Evolutionary conservation across 2,888 invertebrate genomes (phyloP), one percentile per base, ranked within the genome.

Genomic region (Seladonia tumulorum): DNA sequence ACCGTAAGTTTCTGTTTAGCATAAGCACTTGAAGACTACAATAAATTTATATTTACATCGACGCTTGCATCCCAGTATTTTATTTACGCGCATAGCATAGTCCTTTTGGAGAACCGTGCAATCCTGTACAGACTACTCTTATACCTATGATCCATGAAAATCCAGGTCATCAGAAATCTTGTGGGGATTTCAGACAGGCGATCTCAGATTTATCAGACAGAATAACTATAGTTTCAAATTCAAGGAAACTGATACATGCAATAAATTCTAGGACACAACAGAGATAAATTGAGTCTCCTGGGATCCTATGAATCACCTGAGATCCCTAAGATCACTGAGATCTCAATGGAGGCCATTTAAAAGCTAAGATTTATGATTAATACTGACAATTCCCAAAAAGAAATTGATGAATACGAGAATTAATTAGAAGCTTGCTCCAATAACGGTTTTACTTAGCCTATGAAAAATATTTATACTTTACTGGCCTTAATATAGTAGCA

Each of bases 21-120:
- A 90, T 87, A 86, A 89, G 83, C 85, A 88, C 83, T 86, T 84
- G n/a, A 85, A 88, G 82, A 92, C 91, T 92, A 90, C 90, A 93
- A 93, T 93, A 93, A 93, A 93, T 93, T 93, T 93, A 82, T 93
- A 93, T 92, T 85, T 87, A 91, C 92, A 86, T 76, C 75, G 68
- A 85, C 12, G 47, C 10, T 68, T 18, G 22, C 5, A 10, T 39
- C 42, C n/a, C 22, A n/a, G 42, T 42, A 42, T 68, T 68, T 68
- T 68, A 68, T 42, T 68, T n/a, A 0, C 42, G 4, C 22, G 4
- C 8, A 8, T 10, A 18, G 10, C 18, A 60, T 14, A 14, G 14
- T 25, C 3, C 5, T 25, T 14, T 25, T 60, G 25, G 25, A 25
- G 60, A 60, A 14, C 25, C 12, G 7, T n/a, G 57, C 16, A 12